Conservation (phyloP, 2,113 vertebrate genomes). For the Plectropomus leopardus region DNA sequence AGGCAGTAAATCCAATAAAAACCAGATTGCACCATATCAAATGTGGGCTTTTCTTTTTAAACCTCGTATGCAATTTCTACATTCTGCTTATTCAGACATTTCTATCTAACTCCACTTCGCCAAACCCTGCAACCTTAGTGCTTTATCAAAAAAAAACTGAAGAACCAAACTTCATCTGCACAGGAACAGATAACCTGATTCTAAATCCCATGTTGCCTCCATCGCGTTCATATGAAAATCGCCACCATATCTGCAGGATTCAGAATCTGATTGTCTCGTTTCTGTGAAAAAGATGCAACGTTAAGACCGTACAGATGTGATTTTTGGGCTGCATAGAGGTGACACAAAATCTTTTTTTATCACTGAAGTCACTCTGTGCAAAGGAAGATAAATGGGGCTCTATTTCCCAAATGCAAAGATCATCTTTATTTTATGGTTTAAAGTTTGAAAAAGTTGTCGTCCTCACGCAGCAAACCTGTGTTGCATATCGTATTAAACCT, state of each 20-base stretch:
- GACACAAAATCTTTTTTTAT: background rate
- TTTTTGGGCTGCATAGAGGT: background rate
- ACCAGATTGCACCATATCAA: conserved; percentile 21
- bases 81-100: conserved; percentile 8
- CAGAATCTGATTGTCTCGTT: background rate
- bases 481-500: no score
- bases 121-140: conserved; percentile 34
- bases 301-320: conserved; percentile 20
- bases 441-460: background rate
- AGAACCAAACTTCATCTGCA: conserved; percentile 11
- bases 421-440: background rate
- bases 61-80: conserved; percentile 16
- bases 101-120: background rate
- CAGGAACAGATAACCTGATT: background rate
- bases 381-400: background rate
- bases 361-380: background rate
- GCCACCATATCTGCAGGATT: conserved; percentile 19
- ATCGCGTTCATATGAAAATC: background rate
- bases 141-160: conserved; percentile 29
- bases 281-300: conserved; percentile 7
- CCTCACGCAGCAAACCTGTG: background rate
- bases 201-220: background rate
- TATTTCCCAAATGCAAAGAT: background rate
- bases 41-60: conserved; percentile 31
- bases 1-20: conserved; percentile 32